Base-by-base conservation (phyloP, 1,140 invertebrate genomes). In the Hestina assimilis region DNA sequence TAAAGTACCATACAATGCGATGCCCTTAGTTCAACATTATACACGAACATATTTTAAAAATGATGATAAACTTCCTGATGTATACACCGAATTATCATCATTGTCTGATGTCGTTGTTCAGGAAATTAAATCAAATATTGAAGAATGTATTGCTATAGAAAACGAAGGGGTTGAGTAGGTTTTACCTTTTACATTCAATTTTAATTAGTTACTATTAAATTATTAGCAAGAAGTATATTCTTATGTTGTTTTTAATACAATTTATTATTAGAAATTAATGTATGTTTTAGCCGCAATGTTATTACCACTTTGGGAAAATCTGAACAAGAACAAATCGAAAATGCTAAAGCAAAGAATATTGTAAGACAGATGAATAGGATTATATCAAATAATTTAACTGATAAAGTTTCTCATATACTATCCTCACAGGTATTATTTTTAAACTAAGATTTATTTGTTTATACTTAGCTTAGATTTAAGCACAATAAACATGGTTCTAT, bases 281-380 rank as follows among this genome's bases (percentile, higher is more conserved):
- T 19, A 20, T 9, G 3, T 21, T 83, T 73, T 59, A 85, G 81
- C n/a, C 64, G 58, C 9, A 69, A 72, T 14, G 63, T 76, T 35
- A 20, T 31, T 12, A 60, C 63, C 48, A 29, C 33, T 14, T 4
- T 33, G 15, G 59, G 66, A 4, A 73, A 86, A 56, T 46, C 83
- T 54, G 58, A 54, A 41, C 55, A 80, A 62, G 48, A 63, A 9
- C 72, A 89, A 52, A 63, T 77, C 33, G 87, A 90, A 58, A 75
- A 90, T 72, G 42, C 86, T 11, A 66, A 88, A 28, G 81, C 87
- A 46, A 89, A 89, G 59, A 77, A 81, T 26, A 69, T 95, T 42
- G 87, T 92, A 1, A 90, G 91, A 65, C 92, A 94, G 84, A 89
- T 96, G 1, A 94, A 95, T 79, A 91, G 93, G 71, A 85, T 92